Conservation (phyloP, 2,113 vertebrate genomes). For the Enhydra lutris region DNA sequence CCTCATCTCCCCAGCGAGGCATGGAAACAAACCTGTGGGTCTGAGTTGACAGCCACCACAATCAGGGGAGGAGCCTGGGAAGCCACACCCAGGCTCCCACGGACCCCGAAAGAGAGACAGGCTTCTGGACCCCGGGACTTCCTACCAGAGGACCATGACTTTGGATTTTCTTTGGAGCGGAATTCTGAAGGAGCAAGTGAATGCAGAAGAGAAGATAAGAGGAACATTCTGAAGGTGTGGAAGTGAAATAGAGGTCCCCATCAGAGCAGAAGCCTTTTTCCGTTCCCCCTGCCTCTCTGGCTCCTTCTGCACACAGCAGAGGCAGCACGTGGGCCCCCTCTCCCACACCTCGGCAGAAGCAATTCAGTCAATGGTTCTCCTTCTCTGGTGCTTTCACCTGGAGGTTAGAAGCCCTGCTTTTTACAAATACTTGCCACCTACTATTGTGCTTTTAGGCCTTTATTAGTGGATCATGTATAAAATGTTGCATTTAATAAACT, state of each 20-base stretch:
- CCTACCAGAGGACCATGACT: not conserved
- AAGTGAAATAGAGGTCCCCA: not conserved
- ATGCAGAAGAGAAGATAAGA: not conserved
- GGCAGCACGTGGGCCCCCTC: not conserved
- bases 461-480: conserved; percentile 63
- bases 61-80: not conserved
- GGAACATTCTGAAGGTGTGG: not conserved
- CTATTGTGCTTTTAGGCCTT: conserved; percentile 32
- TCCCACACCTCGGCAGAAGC: not conserved
- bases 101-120: not conserved
- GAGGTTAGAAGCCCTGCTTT: conserved; percentile 38
- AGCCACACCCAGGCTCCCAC: not conserved
- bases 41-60: not conserved
- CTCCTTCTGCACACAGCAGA: accelerated
- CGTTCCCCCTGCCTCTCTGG: not conserved
- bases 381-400: not conserved
- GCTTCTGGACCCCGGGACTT: not conserved
- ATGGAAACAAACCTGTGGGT: not conserved
- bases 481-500: conserved; percentile 62
- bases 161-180: not conserved
- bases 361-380: not conserved
- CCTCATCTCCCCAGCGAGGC: not conserved
- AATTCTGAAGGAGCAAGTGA: not conserved
- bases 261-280: not conserved
- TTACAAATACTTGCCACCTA: conserved; percentile 9